Conservation (phyloP, 64 coral and sea anemone species). For the Orbicella faveolata region DNA sequence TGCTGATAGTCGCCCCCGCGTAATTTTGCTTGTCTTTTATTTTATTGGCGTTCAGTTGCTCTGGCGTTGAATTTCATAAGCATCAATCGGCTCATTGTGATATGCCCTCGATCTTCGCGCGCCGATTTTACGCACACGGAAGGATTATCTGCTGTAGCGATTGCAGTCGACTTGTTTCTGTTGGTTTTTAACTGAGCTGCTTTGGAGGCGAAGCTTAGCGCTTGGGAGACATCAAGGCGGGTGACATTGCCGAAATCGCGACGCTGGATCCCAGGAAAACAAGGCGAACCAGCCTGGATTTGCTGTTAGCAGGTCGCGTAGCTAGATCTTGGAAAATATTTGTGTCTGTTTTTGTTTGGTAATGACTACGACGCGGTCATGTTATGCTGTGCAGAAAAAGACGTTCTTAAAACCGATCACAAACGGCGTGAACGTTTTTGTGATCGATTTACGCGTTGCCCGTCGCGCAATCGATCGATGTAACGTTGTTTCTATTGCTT, state of each 20-base stretch:
- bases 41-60: background rate
- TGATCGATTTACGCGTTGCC: background rate
- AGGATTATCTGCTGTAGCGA: background rate
- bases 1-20: constrained; percentile 1
- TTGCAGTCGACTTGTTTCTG: background rate
- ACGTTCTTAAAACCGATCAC: background rate
- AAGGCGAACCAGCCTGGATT: background rate
- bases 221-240: background rate
- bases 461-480: background rate
- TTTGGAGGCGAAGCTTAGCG: background rate
- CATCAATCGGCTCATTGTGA: background rate
- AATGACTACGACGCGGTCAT: background rate
- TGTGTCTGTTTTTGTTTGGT: constrained; percentile 17
- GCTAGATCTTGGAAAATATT: background rate
- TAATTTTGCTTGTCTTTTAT: background rate
- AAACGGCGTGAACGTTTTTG: background rate
- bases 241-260: no score
- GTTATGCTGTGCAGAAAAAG: background rate
- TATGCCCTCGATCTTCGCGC: background rate
- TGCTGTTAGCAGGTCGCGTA: constrained; percentile 9
- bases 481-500: background rate
- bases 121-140: background rate
- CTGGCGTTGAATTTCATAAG: constrained; percentile 40
- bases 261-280: constrained; percentile 1
- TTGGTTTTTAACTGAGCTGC: background rate